Base-by-base conservation (phyloP, 2,113 vertebrate species). In the Parus major region DNA sequence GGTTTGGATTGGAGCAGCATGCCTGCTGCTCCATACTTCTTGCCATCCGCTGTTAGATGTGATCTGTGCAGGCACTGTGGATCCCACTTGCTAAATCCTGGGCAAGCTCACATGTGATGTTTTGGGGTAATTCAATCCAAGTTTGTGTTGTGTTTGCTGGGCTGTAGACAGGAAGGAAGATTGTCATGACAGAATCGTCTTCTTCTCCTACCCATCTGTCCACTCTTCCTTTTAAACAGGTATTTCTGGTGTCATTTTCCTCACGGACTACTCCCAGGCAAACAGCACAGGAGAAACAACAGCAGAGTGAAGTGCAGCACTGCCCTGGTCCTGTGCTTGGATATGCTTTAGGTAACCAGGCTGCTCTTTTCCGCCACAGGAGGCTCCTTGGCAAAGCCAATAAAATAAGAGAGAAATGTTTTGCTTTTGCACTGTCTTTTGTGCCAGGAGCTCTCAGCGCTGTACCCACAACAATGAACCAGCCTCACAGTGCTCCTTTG, bases 301-400 rank as follows among this genome's bases (percentile, higher is more conserved):
- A 11, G 36, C 70, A 60, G 22, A 53, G 47, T 11, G 52, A 64
- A 56, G 33, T 15, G 44, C 19, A 70, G 50, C 27, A 15, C 23
- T 42, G 42, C 33, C 42, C n/a, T 23, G 10, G 21, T 17, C 39
- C 52, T 0, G 0, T 10, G 55, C 47, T 2, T 28, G 63, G 56
- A 82, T 1, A 0, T 0, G 3, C 69, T 19, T 50, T 71, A 81
- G 87, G 70, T 71, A 78, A 78, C 56, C 31, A 49, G 41, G 46
- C 75, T 88, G 82, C 44, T 86, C 57, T 63, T 61, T 35, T 44
- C 75, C 2, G 5, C 65, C 53, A 52, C 49, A 17, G 61, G 36
- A 76, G 22, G 53, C 55, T 93, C 44, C 66, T 49, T 12, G 8
- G 78, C 29, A 47, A 91, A 89, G 63, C 33, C 36, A 59, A 24